Percentiles rank a stretch among this genome's conserved stretches.
phyloP scores from a whole-genome alignment of 2,113 vertebrate species.

The Psammodynastes pulverulentus region DNA sequence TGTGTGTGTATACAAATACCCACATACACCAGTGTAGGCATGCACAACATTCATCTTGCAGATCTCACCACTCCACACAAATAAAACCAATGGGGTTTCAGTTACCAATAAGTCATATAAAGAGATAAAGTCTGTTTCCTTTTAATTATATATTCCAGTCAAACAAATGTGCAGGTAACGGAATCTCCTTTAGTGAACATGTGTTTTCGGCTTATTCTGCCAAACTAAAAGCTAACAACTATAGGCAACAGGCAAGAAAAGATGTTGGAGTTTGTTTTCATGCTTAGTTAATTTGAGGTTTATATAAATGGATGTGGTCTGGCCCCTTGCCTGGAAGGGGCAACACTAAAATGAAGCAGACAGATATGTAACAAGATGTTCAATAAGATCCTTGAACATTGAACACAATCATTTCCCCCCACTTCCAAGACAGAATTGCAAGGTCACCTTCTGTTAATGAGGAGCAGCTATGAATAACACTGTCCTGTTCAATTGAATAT shows the following conservation, averaged over 20 bases:
- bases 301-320: constrained; percentile 25
- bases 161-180: background rate
- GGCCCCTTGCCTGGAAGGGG: constrained; percentile 1
- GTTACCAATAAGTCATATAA: background rate
- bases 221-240: background rate
- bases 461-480: constrained; percentile 12
- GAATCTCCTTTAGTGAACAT: background rate
- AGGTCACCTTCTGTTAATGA: constrained; percentile 34
- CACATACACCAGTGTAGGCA: background rate
- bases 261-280: background rate
- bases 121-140: background rate
- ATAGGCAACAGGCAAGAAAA: background rate
- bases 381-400: background rate
- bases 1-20: background rate
- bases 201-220: background rate
- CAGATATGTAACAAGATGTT: constrained; percentile 17
- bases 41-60: background rate
- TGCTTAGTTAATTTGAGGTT: constrained; percentile 14
- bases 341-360: background rate
- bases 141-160: background rate
- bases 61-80: background rate
- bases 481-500: constrained; percentile 8
- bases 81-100: background rate
- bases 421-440: background rate
- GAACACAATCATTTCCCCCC: constrained; percentile 3